Evolutionary conservation across 2,888 invertebrate genomes (phyloP), one percentile per base, ranked within the genome.

Genomic region (Andrena bucephala): DNA sequence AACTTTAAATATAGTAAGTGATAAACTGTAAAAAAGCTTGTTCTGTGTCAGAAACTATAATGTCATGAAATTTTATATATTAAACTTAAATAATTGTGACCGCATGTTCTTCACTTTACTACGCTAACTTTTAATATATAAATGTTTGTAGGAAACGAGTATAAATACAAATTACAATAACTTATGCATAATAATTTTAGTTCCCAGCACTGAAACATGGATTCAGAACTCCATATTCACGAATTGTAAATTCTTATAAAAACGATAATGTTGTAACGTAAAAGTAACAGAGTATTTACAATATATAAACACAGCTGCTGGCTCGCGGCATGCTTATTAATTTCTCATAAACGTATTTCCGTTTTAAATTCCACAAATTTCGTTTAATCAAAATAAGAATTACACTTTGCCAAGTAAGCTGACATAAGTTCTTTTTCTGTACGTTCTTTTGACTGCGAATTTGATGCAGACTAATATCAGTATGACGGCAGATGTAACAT

Each of bases 401-500:
- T 74, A 89, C 42, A 87, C 83, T 81, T 86, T 84, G 2, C 80
- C 52, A 20, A 87, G 48, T 42, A 85, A 67, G 33, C 48, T 86
- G n/a, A 84, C 67, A 10, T 87, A 85, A 2, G 50, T n/a, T 60
- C 97, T 97, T 94, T 97, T 97, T 92, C 96, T 96, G 94, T 97
- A 97, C 88, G 94, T 94, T 90, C 96, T 95, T 93, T 95, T 96
- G 89, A 96, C 96, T 88, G 97, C 95, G 94, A 98, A 97, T 94
- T 97, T 95, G 92, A 97, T 95, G 91, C 97, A 96, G 85, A 97
- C 97, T 92, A 97, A 92, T 89, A 97, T 95, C 93, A 98, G 95
- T 94, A 97, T 96, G 89, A 96, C 94, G 91, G 97, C 96, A 93
- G 97, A 97, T 92, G 96, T 95, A 91, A 96, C 95, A 94, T 97